Evolutionary conservation across 2,113 vertebrate species (phyloP).

Genomic region (Rhipidura dahli): DNA sequence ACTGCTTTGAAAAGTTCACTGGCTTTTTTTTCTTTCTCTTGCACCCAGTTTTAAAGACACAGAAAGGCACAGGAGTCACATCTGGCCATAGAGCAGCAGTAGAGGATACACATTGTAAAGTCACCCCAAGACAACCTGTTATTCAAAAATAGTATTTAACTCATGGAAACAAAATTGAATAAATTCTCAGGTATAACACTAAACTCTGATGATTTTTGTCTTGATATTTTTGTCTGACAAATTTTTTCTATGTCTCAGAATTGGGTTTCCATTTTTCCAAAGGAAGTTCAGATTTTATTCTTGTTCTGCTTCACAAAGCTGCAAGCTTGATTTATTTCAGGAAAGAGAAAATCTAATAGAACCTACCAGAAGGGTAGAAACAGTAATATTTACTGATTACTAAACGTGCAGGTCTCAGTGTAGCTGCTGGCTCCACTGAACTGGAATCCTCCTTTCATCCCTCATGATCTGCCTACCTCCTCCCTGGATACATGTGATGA

Average conservation of each 20-base stretch:
- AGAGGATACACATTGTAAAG: no score
- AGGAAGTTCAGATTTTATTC: background rate
- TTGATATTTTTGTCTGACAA: background rate
- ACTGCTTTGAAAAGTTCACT: no score
- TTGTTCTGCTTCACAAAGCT: background rate
- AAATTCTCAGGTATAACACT: no score
- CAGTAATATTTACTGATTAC: background rate
- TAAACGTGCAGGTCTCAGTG: background rate
- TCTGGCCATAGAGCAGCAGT: no score
- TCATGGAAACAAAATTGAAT: background rate
- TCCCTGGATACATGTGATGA: background rate
- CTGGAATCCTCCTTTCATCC: background rate
- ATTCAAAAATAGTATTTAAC: background rate
- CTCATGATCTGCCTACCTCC: background rate
- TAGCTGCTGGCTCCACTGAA: background rate
- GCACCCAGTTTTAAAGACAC: no score
- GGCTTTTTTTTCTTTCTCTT: no score
- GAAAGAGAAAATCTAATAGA: background rate
- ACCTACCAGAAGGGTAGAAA: background rate
- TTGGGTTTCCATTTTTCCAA: background rate
- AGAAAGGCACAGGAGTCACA: no score
- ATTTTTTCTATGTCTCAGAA: rapidly evolving
- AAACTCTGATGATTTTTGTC: background rate
- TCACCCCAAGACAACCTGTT: no score
- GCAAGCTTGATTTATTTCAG: background rate